Evolutionary conservation across 2,888 invertebrate genomes (phyloP).

Genomic region (Aphodius sticticus): DNA sequence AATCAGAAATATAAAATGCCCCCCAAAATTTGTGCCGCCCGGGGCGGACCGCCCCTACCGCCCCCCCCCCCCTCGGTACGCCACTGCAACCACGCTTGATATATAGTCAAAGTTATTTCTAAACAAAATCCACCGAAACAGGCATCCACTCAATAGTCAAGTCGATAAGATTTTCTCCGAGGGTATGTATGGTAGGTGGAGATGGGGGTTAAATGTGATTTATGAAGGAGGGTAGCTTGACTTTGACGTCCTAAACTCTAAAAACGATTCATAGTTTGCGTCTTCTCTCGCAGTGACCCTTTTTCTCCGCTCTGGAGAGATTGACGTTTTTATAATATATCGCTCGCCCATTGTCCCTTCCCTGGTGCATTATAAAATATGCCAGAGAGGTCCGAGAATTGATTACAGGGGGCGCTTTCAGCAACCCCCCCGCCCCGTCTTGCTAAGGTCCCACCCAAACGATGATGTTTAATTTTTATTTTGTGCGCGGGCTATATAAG

Average conservation of each 20-base stretch:
- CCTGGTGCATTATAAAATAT: conserved; percentile 7
- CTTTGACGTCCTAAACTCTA: conserved; percentile 20
- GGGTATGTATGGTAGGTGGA: neutral
- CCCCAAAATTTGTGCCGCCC: too few relatives aligned
- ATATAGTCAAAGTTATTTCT: conserved; percentile 22
- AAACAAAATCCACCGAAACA: conserved; percentile 21
- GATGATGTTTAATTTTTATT: conserved; percentile 4
- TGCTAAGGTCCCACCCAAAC: neutral
- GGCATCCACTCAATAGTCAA: neutral
- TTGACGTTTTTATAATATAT: conserved; percentile 27
- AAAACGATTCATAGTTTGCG: conserved; percentile 27
- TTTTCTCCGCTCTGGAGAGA: conserved; percentile 16
- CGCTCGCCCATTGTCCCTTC: conserved; percentile 18
- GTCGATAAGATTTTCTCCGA: conserved; percentile 15
- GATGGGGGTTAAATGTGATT: conserved; percentile 15
- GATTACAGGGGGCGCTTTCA: conserved; percentile 11
- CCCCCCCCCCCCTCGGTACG: too few relatives aligned
- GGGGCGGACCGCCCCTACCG: too few relatives aligned
- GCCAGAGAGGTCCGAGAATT: conserved; percentile 15
- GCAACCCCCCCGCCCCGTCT: neutral
- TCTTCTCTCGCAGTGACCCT: conserved; percentile 12
- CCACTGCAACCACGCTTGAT: conserved; percentile 18
- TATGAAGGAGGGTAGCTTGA: conserved; percentile 20
- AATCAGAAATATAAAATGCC: too few relatives aligned
- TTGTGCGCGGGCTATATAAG: neutral